Evolutionary conservation across 2,888 invertebrate genomes (phyloP).

Genomic region (Trichopria drosophilae): DNA sequence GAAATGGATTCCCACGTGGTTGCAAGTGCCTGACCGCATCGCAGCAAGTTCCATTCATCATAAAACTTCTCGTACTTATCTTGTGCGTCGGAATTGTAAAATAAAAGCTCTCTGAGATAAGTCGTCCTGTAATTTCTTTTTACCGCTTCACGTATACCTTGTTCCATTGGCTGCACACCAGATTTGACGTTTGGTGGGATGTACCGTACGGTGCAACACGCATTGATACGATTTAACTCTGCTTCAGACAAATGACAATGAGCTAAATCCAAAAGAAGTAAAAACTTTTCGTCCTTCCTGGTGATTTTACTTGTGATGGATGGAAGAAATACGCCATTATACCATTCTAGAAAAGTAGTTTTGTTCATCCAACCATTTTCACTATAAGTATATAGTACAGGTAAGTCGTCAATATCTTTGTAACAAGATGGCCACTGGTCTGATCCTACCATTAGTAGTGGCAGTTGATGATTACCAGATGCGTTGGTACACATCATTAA

Average conservation of each 20-base stretch:
- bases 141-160: not conserved
- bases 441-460: too few relatives aligned
- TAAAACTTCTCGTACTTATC: not conserved
- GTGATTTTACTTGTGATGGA: slow-evolving; percentile 7
- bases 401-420: too few relatives aligned
- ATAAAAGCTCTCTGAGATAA: not conserved
- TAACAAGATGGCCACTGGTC: too few relatives aligned
- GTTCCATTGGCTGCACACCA: not conserved
- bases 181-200: not conserved
- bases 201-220: not conserved
- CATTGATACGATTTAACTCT: not conserved
- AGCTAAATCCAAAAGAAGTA: slow-evolving; percentile 5
- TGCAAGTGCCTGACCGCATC: not conserved
- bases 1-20: not conserved
- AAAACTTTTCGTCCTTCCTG: slow-evolving; percentile 18
- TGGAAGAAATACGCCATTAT: slow-evolving; percentile 10
- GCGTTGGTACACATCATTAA: too few relatives aligned
- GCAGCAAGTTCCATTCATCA: not conserved
- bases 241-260: not conserved
- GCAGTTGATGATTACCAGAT: too few relatives aligned
- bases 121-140: slow-evolving; percentile 1
- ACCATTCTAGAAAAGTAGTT: slow-evolving; percentile 5
- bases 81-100: not conserved
- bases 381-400: too few relatives aligned
- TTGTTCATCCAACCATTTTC: too few relatives aligned